Percentiles rank a stretch among this genome's conserved stretches.
phyloP scores from a whole-genome alignment of 2,797 vertebrate species.

The Lophius americanus region DNA sequence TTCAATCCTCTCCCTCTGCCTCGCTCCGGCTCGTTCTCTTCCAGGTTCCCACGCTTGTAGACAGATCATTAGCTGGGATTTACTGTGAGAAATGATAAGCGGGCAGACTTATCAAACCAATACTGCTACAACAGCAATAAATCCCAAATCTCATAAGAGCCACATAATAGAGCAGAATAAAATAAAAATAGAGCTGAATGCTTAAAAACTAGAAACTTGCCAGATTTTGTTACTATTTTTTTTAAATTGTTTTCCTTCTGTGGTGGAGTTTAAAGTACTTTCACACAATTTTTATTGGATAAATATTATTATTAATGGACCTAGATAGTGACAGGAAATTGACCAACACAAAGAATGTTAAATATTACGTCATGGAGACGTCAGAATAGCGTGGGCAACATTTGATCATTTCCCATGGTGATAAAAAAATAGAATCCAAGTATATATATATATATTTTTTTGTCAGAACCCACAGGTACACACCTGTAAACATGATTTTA shows the following conservation, averaged over 20 bases:
- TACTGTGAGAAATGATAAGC: conserved; percentile 58
- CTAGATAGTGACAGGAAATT: too few relatives aligned
- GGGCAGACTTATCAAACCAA: conserved; percentile 39
- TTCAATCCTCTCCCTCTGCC: conserved; percentile 16
- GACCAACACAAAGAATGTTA: too few relatives aligned
- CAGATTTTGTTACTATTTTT: not conserved
- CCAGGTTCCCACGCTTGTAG: conserved; percentile 59
- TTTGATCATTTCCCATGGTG: too few relatives aligned
- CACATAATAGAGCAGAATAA: conserved; percentile 6
- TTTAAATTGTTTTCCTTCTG: not conserved
- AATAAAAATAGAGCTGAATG: conserved; percentile 9
- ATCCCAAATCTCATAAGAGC: conserved; percentile 4
- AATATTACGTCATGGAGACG: too few relatives aligned
- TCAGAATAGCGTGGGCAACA: too few relatives aligned
- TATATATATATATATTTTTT: too few relatives aligned
- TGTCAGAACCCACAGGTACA: too few relatives aligned
- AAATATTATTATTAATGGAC: too few relatives aligned
- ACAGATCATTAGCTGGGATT: conserved; percentile 57
- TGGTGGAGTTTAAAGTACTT: not conserved
- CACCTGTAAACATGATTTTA: too few relatives aligned
- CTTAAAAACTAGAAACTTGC: not conserved
- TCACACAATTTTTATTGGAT: too few relatives aligned
- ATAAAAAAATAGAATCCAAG: too few relatives aligned
- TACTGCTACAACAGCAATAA: conserved; percentile 33
- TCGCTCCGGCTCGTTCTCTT: conserved; percentile 11